Evolutionary conservation across 2,888 invertebrate species (phyloP).

Genomic region (Drosophila helvetica): DNA sequence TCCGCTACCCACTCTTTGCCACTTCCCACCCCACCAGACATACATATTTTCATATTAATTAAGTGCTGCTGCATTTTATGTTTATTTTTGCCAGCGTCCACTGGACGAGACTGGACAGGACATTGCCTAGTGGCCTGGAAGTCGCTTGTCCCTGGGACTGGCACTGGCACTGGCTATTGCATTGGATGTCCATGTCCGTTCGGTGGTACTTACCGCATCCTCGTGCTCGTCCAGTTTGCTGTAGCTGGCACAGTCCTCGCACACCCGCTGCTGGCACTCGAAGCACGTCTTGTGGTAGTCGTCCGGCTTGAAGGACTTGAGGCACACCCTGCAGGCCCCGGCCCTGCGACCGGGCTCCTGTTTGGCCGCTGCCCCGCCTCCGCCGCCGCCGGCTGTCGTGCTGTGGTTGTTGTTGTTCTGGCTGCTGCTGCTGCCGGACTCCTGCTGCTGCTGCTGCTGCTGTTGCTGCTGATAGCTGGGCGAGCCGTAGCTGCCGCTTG

Average conservation of each 20-base stretch:
- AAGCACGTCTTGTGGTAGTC: slow-evolving; percentile 94
- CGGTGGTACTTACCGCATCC: slow-evolving; percentile 87
- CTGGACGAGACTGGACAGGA: slow-evolving; percentile 31
- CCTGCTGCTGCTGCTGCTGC: slow-evolving; percentile 80
- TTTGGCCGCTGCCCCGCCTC: slow-evolving; percentile 64
- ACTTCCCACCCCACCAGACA: neutral
- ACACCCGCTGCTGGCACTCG: slow-evolving; percentile 95
- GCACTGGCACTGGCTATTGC: no score
- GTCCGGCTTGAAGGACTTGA: slow-evolving; percentile 94
- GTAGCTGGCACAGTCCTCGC: slow-evolving; percentile 97
- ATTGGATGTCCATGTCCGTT: no score
- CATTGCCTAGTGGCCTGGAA: slow-evolving; percentile 70
- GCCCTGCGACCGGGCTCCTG: slow-evolving; percentile 91
- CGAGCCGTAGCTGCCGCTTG: slow-evolving; percentile 71
- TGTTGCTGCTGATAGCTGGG: slow-evolving; percentile 79
- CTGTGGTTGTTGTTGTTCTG: slow-evolving; percentile 72
- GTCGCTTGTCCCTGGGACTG: slow-evolving; percentile 17
- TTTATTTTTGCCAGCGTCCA: slow-evolving; percentile 54
- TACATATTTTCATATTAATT: slow-evolving; percentile 64
- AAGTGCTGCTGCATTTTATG: slow-evolving; percentile 55
- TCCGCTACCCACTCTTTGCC: no score
- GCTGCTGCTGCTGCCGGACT: slow-evolving; percentile 82
- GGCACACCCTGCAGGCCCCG: slow-evolving; percentile 92
- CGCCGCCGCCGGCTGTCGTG: slow-evolving; percentile 29
- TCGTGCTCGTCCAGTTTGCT: slow-evolving; percentile 93